A percentile compares a stretch with the other conserved stretches of the same genome.
Evolutionary conservation across 2,888 invertebrate genomes (phyloP).

Genomic region (Epiperipatus broadwayi): DNA sequence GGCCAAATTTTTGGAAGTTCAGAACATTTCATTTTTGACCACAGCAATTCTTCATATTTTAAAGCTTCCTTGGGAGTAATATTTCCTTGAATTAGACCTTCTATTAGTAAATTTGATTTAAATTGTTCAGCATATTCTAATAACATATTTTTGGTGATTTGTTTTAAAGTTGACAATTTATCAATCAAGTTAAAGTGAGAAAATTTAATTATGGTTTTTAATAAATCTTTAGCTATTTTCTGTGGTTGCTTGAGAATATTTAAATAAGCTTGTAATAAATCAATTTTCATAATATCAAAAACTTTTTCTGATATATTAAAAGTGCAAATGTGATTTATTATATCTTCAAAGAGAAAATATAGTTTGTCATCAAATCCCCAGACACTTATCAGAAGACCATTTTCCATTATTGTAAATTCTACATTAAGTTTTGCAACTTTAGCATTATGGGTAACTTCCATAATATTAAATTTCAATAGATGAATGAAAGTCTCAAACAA

Average conservation of each 20-base stretch:
- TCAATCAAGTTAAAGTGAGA: constrained; percentile 47
- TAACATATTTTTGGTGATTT: constrained; percentile 34
- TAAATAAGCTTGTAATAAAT: too few relatives aligned
- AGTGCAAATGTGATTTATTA: constrained; percentile 43
- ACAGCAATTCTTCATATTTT: constrained; percentile 14
- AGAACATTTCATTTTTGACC: constrained; percentile 14
- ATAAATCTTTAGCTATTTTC: too few relatives aligned
- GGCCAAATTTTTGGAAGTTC: constrained; percentile 12
- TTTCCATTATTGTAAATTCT: constrained; percentile 39
- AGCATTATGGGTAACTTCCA: constrained; percentile 52
- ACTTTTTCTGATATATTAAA: constrained; percentile 37
- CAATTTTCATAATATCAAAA: constrained; percentile 51
- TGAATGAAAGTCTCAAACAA: constrained; percentile 40
- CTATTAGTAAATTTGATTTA: constrained; percentile 43
- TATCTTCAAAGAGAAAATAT: constrained; percentile 45
- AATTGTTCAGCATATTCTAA: constrained; percentile 39
- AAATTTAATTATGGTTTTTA: too few relatives aligned
- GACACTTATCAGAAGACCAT: constrained; percentile 45
- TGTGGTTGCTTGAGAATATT: too few relatives aligned
- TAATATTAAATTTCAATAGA: constrained; percentile 34
- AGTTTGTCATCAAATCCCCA: constrained; percentile 52
- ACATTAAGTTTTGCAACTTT: constrained; percentile 46
- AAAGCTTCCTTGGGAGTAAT: constrained; percentile 32
- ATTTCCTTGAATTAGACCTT: constrained; percentile 62
- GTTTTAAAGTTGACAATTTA: constrained; percentile 38